phyloP scores from a whole-genome alignment of 2,113 vertebrate genomes.

The Podiceps cristatus region DNA sequence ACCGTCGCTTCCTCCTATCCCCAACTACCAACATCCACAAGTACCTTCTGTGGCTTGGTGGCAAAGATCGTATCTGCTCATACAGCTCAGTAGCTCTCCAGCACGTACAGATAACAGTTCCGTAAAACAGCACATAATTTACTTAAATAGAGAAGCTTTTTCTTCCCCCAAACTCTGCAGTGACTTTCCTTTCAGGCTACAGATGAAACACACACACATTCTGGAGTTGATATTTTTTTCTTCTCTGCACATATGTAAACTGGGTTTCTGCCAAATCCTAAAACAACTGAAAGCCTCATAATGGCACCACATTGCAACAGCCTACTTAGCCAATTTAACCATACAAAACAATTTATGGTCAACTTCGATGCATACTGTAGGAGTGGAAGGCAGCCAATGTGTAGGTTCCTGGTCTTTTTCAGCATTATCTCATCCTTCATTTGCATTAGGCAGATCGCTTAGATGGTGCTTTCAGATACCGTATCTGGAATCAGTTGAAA shows the following conservation, averaged over 20 bases:
- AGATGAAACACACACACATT: neutral
- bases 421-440: constrained; percentile 19
- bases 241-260: neutral
- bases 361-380: neutral
- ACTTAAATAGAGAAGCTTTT: neutral
- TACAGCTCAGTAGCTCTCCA: neutral
- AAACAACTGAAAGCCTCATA: neutral
- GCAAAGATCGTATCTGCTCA: neutral
- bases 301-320: constrained; percentile 29
- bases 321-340: constrained; percentile 5
- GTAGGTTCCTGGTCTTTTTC: constrained; percentile 23
- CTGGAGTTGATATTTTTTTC: constrained; percentile 23
- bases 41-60: neutral
- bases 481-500: neutral
- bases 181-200: neutral
- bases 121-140: neutral
- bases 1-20: rapidly evolving
- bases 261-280: constrained; percentile 36
- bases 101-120: neutral
- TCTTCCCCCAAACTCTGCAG: neutral
- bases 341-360: neutral
- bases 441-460: neutral
- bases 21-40: neutral
- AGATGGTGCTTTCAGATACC: neutral
- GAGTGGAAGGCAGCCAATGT: neutral